Evolutionary conservation across 2,888 invertebrate species (phyloP), one percentile per base, ranked within the genome.

Genomic region (Ariolimax columbianus): DNA sequence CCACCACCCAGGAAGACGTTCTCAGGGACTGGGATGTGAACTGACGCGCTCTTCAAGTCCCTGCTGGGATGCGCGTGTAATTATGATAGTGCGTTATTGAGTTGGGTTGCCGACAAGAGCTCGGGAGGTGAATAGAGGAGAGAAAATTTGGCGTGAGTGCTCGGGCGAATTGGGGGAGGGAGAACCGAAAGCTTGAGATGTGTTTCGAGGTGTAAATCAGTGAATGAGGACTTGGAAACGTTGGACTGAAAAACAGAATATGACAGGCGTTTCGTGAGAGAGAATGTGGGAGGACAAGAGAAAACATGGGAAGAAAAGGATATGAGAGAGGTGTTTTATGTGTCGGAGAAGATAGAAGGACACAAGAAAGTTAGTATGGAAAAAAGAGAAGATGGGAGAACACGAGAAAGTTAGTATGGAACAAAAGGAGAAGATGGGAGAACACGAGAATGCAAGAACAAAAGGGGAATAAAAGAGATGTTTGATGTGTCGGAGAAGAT

Each of bases 81-180:
- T 75, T 75, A 75, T 33, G 75, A 75, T 75, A 75, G 75, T 51
- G 51, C 19, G 75, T 75, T 47, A 75, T 75, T 51, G 75, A 75
- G 75, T 75, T 75, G 51, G 51, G 7, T 75, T 51, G 51, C 0
- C 30, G 51, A 47, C 51, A 19, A 11, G 75, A 51, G 73, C 43
- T 43, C 26, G 30, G 14, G 43, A 40, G 73, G 40, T 40, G 40
- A 43, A 73, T 43, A 30, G n/a, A 47, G n/a, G 43, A 47, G 26
- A 66, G 66, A 66, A 66, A 30, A 66, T 66, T 30, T 30, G n/a
- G 33, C 7, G 66, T 33, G 33, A 66, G 66, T 66, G 33, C 66
- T 7, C 23, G 63, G 3, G 26, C n/a, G n/a, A n/a, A n/a, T n/a
- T n/a, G n/a, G n/a, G n/a, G n/a, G n/a, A n/a, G n/a, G n/a, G n/a